These are phyloP conservation scores for Cepphus grylle DNA, from an alignment of 2,113 vertebrate genomes.

Conservation along the genomic window DNA sequence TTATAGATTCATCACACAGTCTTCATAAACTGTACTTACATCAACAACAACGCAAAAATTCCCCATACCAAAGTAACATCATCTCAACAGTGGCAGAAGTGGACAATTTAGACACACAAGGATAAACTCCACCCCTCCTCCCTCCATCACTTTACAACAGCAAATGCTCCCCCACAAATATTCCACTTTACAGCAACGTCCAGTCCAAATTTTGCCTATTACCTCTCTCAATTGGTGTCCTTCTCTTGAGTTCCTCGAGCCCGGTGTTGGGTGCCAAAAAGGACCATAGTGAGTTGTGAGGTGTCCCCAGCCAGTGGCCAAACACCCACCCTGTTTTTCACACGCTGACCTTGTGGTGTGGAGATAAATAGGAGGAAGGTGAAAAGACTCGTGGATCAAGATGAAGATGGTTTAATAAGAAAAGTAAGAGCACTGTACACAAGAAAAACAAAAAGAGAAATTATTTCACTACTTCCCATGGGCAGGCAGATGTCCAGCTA, in stretches of 20 bases:
- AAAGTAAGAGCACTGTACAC: fast-evolving
- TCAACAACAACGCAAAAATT: neutral
- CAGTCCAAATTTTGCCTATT: neutral
- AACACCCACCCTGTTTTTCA: neutral
- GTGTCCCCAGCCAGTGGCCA: neutral
- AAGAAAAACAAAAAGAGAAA: neutral
- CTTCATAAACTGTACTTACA: neutral
- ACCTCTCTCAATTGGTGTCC: neutral
- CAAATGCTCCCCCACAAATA: neutral
- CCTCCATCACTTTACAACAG: neutral
- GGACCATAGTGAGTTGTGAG: fast-evolving
- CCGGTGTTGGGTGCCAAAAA: neutral
- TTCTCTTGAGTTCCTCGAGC: neutral
- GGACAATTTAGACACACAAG: fast-evolving
- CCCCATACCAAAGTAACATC: neutral
- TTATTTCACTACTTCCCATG: neutral
- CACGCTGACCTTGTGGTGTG: neutral
- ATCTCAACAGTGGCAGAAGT: neutral
- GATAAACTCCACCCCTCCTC: neutral
- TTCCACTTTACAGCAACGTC: neutral
- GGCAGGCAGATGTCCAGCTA: neutral
- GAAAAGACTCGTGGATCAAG: neutral
- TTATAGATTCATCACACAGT: neutral
- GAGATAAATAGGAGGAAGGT: neutral
- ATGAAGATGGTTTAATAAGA: neutral